Conservation (phyloP, 1,140 invertebrate species). For the Tetramorium alpestre region DNA sequence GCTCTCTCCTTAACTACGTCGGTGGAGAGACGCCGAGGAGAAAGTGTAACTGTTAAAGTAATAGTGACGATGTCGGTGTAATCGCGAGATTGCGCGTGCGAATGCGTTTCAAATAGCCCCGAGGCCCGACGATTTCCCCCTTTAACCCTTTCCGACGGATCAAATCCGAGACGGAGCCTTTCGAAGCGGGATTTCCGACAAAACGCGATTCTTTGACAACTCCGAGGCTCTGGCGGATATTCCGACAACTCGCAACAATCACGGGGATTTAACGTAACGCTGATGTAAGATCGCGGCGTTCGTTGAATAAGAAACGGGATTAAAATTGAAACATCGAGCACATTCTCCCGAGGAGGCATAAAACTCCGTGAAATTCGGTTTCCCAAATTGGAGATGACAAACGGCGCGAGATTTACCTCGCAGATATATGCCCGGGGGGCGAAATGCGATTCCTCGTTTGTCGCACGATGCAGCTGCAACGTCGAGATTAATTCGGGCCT, state of each 20-base stretch:
- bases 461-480: neutral
- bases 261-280: neutral
- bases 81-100: conserved; percentile 81
- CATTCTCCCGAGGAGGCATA: neutral
- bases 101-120: conserved; percentile 61
- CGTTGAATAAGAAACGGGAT: neutral
- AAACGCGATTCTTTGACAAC: neutral
- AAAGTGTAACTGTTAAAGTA: conserved; percentile 85
- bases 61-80: conserved; percentile 83
- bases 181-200: neutral
- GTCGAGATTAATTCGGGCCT: neutral
- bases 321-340: neutral
- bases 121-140: neutral
- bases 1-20: conserved; percentile 75
- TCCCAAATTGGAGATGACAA: neutral
- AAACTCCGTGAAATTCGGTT: neutral
- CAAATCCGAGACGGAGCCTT: neutral
- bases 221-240: neutral
- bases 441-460: conserved; percentile 7
- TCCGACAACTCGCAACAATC: neutral
- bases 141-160: neutral
- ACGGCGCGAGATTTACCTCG: neutral
- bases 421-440: neutral
- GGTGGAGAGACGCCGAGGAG: conserved; percentile 76
- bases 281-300: neutral